phyloP scores from a whole-genome alignment of 2,797 vertebrate genomes.

The Chaenodraco wilsoni region DNA sequence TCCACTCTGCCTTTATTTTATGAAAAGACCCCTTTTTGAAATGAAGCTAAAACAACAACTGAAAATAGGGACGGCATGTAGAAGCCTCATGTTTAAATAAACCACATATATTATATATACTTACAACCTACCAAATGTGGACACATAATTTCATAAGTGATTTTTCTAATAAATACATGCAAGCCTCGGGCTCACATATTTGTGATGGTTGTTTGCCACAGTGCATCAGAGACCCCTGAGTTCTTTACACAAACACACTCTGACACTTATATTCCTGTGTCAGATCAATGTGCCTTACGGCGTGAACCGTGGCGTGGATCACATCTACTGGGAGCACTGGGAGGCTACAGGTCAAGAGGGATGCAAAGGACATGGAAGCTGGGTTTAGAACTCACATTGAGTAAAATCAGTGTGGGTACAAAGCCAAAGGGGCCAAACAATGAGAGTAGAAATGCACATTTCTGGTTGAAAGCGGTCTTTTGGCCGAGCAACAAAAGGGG shows the following conservation, averaged over 20 bases:
- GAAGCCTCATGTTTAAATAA: constrained; percentile 17
- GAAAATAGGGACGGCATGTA: neutral
- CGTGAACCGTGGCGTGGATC: constrained; percentile 60
- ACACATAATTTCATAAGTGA: constrained; percentile 26
- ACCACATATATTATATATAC: neutral
- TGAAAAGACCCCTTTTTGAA: constrained; percentile 22
- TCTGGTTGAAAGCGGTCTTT: constrained; percentile 68
- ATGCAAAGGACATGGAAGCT: constrained; percentile 49
- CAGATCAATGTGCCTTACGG: constrained; percentile 68
- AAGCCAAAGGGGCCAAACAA: constrained; percentile 66
- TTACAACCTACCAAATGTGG: constrained; percentile 9
- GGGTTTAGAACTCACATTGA: constrained; percentile 41
- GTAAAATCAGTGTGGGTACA: constrained; percentile 35
- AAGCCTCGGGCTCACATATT: constrained; percentile 54
- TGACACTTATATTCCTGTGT: constrained; percentile 58
- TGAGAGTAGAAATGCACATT: constrained; percentile 67
- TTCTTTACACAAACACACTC: constrained; percentile 64
- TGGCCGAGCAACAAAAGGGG: constrained; percentile 67
- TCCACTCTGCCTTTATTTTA: constrained; percentile 6
- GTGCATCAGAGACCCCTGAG: constrained; percentile 56
- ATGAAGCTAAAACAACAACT: constrained; percentile 16
- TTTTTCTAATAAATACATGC: constrained; percentile 32
- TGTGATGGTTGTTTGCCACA: constrained; percentile 53
- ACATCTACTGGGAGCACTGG: constrained; percentile 49
- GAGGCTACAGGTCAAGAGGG: constrained; percentile 62